phyloP scores from a whole-genome alignment of 37 sponge, comb jelly and placozoan species.

The Trichoplax adhaerens region DNA sequence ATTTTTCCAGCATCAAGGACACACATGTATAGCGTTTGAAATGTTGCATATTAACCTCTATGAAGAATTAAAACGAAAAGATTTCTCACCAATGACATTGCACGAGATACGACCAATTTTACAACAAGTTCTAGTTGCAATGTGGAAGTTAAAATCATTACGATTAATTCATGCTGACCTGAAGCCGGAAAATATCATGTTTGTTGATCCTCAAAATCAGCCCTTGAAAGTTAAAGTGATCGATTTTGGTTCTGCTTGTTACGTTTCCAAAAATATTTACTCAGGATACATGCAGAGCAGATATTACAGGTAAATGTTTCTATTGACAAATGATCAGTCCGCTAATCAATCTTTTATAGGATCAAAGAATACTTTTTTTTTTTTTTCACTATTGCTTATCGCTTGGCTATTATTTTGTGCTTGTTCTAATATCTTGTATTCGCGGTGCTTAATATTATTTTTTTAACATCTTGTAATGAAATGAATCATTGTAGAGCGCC shows the following conservation, averaged over 20 bases:
- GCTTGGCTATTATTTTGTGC: background rate
- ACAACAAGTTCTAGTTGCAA: constrained; percentile 74
- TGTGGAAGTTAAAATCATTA: constrained; percentile 50
- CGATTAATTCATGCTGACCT: constrained; percentile 83
- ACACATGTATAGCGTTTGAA: constrained; percentile 91
- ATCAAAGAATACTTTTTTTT: background rate
- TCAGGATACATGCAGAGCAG: constrained; percentile 85
- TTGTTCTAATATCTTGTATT: background rate
- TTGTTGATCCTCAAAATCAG: constrained; percentile 60
- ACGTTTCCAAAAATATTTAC: constrained; percentile 15
- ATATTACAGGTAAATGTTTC: constrained; percentile 51
- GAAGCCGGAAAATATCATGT: constrained; percentile 96
- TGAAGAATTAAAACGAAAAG: constrained; percentile 64
- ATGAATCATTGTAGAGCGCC: constrained; percentile 43
- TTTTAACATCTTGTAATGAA: no score
- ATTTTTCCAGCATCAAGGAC: constrained; percentile 63
- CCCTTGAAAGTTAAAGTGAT: constrained; percentile 76
- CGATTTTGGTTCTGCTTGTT: constrained; percentile 79
- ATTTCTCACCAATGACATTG: constrained; percentile 70
- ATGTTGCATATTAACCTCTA: constrained; percentile 76
- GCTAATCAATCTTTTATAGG: background rate
- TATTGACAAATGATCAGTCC: no score
- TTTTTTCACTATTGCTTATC: background rate
- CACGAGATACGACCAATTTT: constrained; percentile 75
- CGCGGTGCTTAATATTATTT: no score